A percentile compares a stretch with the other conserved stretches of the same genome.
Evolutionary conservation across 1,140 invertebrate species (phyloP).

Genomic region (Drosophila sucinea): DNA sequence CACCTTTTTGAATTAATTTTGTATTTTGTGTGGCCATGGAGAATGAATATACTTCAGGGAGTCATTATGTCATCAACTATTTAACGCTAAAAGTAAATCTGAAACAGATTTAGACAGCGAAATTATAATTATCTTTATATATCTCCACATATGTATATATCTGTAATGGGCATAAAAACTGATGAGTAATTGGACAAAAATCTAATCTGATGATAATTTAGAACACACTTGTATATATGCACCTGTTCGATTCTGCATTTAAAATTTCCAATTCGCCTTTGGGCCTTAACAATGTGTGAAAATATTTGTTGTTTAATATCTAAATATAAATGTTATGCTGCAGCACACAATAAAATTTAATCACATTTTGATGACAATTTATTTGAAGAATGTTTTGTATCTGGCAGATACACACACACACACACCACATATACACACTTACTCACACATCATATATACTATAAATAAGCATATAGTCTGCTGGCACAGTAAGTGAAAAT

Average conservation of each 20-base stretch:
- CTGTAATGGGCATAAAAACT: neutral
- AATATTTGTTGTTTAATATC: conserved; percentile 24
- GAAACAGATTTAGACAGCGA: neutral
- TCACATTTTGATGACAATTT: conserved; percentile 67
- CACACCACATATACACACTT: conserved; percentile 6
- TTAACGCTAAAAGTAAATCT: neutral
- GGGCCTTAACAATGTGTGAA: neutral
- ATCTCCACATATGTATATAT: neutral
- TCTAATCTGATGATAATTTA: conserved; percentile 1
- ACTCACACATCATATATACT: conserved; percentile 32
- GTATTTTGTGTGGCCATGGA: neutral
- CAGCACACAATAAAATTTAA: conserved; percentile 47
- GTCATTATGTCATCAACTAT: conserved; percentile 18
- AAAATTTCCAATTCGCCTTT: neutral
- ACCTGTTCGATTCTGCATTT: neutral
- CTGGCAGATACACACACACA: conserved; percentile 29
- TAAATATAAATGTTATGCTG: conserved; percentile 34
- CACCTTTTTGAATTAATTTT: conserved; percentile 12
- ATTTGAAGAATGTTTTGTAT: conserved; percentile 56
- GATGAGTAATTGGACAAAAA: neutral
- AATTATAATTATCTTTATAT: neutral
- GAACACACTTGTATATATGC: neutral
- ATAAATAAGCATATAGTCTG: conserved; percentile 51
- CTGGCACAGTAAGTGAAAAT: conserved; percentile 73
- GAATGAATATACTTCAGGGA: neutral